phyloP scores from a whole-genome alignment of 2,797 vertebrate genomes.

The Percopsis omiscomaycus region DNA sequence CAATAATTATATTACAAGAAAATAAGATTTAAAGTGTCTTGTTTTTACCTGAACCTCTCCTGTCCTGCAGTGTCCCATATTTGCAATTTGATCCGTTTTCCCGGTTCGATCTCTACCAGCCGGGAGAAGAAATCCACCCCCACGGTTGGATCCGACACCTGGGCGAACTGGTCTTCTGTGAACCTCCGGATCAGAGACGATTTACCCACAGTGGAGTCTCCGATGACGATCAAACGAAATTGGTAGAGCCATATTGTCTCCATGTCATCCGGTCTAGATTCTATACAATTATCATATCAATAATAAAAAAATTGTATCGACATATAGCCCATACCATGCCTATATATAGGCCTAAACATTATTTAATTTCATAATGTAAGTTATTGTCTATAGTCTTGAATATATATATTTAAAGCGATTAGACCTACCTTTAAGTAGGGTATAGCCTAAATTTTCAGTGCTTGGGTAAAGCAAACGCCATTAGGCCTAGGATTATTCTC shows the following conservation, averaged over 20 bases:
- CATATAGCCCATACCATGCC: no score
- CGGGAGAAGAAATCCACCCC: conserved; percentile 97
- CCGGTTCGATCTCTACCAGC: conserved; percentile 93
- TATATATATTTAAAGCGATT: not conserved
- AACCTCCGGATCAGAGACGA: conserved; percentile 94
- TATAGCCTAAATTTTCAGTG: conserved; percentile 36
- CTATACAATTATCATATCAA: no score
- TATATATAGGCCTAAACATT: no score
- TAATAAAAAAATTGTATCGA: no score
- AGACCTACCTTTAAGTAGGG: conserved; percentile 43
- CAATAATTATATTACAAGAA: not conserved
- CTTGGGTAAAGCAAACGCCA: conserved; percentile 48
- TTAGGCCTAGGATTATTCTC: conserved; percentile 24
- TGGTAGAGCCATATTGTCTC: conserved; percentile 98
- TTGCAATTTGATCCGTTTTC: conserved; percentile 93
- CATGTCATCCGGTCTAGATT: conserved; percentile 74
- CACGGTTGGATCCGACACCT: conserved; percentile 93
- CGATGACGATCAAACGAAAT: conserved; percentile 93
- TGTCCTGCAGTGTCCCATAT: conserved; percentile 93
- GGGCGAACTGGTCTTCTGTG: conserved; percentile 92
- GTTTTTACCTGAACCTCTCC: conserved; percentile 87
- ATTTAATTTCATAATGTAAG: no score
- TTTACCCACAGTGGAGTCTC: conserved; percentile 94
- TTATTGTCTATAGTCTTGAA: not conserved
- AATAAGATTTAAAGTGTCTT: not conserved